Conservation (phyloP, 2,888 invertebrate species). For the Eupelmus urozonus region DNA sequence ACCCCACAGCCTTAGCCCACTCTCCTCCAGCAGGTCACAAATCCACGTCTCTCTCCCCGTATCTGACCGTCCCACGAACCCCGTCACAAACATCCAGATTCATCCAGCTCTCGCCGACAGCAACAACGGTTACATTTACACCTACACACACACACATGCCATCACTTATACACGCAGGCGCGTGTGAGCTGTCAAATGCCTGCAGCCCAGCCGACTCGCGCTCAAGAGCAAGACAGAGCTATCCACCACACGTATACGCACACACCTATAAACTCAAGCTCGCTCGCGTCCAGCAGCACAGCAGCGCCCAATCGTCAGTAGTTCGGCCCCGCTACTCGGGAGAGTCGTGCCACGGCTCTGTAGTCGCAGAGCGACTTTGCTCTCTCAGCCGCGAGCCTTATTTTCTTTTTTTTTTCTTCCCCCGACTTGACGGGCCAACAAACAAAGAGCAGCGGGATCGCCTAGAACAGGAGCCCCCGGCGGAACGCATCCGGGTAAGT, state of each 20-base stretch:
- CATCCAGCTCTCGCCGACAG: too few relatives aligned
- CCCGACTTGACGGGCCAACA: constrained; percentile 63
- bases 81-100: too few relatives aligned
- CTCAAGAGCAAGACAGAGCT: constrained; percentile 2
- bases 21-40: too few relatives aligned
- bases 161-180: neutral
- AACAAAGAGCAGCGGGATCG: constrained; percentile 70
- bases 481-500: constrained; percentile 76
- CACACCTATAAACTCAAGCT: too few relatives aligned
- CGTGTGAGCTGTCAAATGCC: too few relatives aligned
- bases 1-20: too few relatives aligned
- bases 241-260: too few relatives aligned
- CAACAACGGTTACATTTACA: too few relatives aligned
- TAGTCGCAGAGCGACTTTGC: constrained; percentile 31
- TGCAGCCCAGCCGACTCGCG: too few relatives aligned
- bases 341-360: constrained; percentile 39
- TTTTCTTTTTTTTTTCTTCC: constrained; percentile 65
- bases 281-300: too few relatives aligned
- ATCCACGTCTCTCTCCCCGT: too few relatives aligned
- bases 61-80: too few relatives aligned
- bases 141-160: neutral
- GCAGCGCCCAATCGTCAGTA: constrained; percentile 29
- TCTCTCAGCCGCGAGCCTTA: constrained; percentile 13
- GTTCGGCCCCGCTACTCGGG: constrained; percentile 27
- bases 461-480: constrained; percentile 67